phyloP scores from a whole-genome alignment of 2,797 vertebrate species.

The Tragelaphus oryx region DNA sequence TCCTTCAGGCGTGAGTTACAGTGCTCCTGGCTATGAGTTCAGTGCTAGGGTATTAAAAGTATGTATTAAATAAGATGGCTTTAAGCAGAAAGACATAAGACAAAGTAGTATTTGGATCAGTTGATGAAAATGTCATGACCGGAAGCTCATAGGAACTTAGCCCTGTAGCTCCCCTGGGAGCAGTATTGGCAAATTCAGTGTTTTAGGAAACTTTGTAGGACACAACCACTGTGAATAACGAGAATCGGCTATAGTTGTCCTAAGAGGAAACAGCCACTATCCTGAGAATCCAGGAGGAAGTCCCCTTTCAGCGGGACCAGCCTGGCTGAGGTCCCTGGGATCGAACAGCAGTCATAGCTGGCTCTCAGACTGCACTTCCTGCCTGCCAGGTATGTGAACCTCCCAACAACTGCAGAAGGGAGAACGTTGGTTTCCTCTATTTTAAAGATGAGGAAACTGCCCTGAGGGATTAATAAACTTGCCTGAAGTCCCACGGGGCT shows the following conservation, averaged over 20 bases:
- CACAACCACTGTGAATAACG: accelerated
- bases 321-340: not conserved
- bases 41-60: not conserved
- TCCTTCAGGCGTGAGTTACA: not conserved
- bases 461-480: not conserved
- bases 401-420: not conserved
- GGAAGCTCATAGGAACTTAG: not conserved
- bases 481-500: not conserved
- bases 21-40: not conserved
- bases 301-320: not conserved
- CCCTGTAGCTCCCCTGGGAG: not conserved
- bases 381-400: no score
- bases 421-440: not conserved
- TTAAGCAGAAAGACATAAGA: not conserved
- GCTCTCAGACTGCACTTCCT: not conserved
- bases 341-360: not conserved
- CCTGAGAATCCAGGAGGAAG: not conserved
- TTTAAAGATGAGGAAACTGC: not conserved
- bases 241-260: not conserved
- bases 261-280: not conserved
- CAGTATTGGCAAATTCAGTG: not conserved
- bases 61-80: not conserved
- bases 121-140: not conserved
- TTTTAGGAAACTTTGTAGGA: not conserved
- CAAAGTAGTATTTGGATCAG: not conserved